Base-by-base conservation (phyloP, 2,113 vertebrate genomes). In the Ctenomys sociabilis region DNA sequence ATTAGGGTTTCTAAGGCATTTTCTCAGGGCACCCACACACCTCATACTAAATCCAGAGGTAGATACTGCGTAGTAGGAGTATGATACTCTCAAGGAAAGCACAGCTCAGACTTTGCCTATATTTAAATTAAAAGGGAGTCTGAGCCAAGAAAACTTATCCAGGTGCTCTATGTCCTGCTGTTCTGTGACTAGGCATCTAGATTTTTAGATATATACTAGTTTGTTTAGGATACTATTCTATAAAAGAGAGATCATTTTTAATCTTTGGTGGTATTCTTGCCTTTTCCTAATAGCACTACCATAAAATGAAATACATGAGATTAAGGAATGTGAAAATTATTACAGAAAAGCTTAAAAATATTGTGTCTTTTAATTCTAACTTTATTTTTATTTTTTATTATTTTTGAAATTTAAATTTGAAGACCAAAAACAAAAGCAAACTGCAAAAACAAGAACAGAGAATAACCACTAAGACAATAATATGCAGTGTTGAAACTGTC, bases 211-310 rank as follows among this genome's bases (percentile, higher is more conserved):
- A 80, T 86, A 43, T 63, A 61, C 82, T 88, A 66, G 22, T 77
- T 89, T 75, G 59, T 63, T 91, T 63, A 84, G 49, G 12, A 64
- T 57, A 72, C 22, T 5, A 73, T 68, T 68, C 63, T 73, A 61
- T 78, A 87, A 72, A 91, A 96, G 72, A 70, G 10, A 66, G 85
- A 59, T 81, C 52, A n/a, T 14, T 95, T 77, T 82, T 54, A 54
- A 75, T 75, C 82, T 88, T 45, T 64, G 57, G 49, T 90, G 3
- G 3, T 59, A n/a, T 30, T 68, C 66, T 95, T 78, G 14, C 35
- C n/a, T 86, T 95, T 86, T 32, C 35, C 54, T 52, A 82, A 37
- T 45, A 70, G n/a, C 75, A 61, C 22, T 80, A 63, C 6, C 43
- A 78, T 16, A 73, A 94, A 96, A 87, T 75, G 12, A 83, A 96